These are phyloP conservation scores for Heliconius ismenius DNA, from an alignment of 2,888 invertebrate species.

Conservation along the genomic window DNA sequence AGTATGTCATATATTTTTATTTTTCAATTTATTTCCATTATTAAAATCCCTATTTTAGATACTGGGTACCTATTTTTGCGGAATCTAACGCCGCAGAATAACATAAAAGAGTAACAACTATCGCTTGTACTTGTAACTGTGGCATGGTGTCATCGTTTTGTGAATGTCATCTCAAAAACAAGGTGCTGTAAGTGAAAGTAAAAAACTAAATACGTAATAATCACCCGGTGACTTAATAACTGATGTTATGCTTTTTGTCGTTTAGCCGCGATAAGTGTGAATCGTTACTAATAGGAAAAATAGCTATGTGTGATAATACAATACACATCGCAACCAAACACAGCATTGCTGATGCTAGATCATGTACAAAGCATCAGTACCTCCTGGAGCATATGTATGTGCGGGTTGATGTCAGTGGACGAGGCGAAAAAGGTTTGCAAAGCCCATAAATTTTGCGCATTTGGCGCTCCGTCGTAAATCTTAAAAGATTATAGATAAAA, in stretches of 20 bases:
- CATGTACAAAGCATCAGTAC: not conserved
- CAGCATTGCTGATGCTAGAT: not conserved
- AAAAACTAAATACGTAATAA: not conserved
- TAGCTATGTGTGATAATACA: no score
- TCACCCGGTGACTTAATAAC: not conserved
- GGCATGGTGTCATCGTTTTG: not conserved
- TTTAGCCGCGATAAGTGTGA: not conserved
- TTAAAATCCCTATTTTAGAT: no score
- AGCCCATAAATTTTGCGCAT: not conserved
- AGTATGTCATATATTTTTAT: no score
- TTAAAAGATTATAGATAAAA: no score
- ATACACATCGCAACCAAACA: not conserved
- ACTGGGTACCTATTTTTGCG: no score
- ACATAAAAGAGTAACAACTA: constrained; percentile 1
- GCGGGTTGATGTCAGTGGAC: not conserved
- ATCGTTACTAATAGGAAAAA: not conserved
- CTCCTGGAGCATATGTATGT: no score
- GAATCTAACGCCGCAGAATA: no score
- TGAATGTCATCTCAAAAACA: not conserved
- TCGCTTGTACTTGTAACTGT: not conserved
- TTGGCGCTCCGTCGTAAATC: no score
- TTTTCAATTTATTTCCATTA: no score
- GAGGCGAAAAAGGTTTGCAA: not conserved
- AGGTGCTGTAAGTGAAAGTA: constrained; percentile 8
- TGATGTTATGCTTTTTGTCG: constrained; percentile 5